Base-by-base conservation (phyloP, 2,888 invertebrate genomes). In the Creontiades dilutus region DNA sequence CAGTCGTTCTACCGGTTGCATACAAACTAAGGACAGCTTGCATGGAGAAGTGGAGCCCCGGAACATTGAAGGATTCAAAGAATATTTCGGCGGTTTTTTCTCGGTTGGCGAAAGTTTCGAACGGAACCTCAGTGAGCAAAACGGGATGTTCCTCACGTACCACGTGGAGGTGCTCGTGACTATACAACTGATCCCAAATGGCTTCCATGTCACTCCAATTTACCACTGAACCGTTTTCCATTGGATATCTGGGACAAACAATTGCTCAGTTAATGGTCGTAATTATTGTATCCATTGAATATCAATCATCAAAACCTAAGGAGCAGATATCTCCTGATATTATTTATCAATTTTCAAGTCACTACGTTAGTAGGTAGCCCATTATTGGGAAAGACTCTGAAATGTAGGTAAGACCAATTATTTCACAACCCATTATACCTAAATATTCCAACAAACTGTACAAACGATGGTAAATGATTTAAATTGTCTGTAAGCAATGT, bases 1-100 rank as follows among this genome's bases (percentile, higher is more conserved):
- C 98, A 93, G 98, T 98, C 95, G 98, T 98, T 96, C 98, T 97
- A 95, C 98, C 98, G 93, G 98, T 98, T 92, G 98, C 98, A 95
- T 98, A 98, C 94, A 98, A 95, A 93, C 98, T 97, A 93, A 98
- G 96, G 92, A 98, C 98, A 92, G 98, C 98, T 95, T 98, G 98
- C 95, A 98, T 98, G 94, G 97, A 97, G 92, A 98, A 97, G 94
- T 97, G 97, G 97, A 97, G 97, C 92, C 97, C 97, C 91, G 98
- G 97, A 92, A 97, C 97, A 95, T 97, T 97, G 96, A 97, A 97
- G 94, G 97, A 97, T 94, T 97, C 97, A 94, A 97, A 97, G 96
- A 97, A 97, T 95, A 97, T 97, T 95, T 97, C 96, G 93, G 97
- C 97, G 97, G 97, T 97, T 96, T 97, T 97, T 95, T 97, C 97